Base-by-base conservation (phyloP, 2,113 vertebrate species). In the Oncorhynchus clarkii region DNA sequence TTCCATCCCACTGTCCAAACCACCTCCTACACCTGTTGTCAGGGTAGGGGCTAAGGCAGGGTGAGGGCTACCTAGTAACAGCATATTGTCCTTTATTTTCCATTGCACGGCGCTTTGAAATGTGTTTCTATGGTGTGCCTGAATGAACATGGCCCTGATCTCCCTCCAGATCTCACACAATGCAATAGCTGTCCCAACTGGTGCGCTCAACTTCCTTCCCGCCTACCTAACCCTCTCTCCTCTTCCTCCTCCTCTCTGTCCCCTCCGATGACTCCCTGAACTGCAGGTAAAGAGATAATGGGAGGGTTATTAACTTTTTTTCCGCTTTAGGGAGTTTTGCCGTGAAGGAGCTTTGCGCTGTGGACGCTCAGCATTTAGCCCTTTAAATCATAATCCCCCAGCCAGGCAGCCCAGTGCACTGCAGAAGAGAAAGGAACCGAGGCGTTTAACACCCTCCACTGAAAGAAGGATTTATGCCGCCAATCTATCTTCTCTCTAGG, bases 301-400 rank as follows among this genome's bases (percentile, higher is more conserved):
- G 78, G 26, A 3, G 65, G 78, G 81, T 87, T 89, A 88, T 91
- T 89, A 91, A 89, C 88, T 89, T 91, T 89, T 91, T 91, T 91
- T 90, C 89, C 84, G 86, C 89, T 90, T 90, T 88, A 82, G 78
- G 88, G 84, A 75, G 82, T 89, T 92, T 85, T 85, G 87, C 82
- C 51, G 89, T 86, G 86, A 88, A 87, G 81, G 82, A 54, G 78
- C 82, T 82, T 80, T 83, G 83, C 81, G 54, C 67, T 84, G 74
- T 70, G 85, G 84, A 78, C 83, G 67, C 78, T 78, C 70, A 85
- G 74, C 69, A 80, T 86, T 80, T 83, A 88, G 87, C 83, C 83
- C 77, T 86, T 79, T 88, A 91, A 90, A 90, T 90, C 88, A 91
- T 91, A 81, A 80, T 87, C 82, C 84, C 84, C 79, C 69, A 79